Conservation (phyloP, 2,113 vertebrate genomes). For the Bos taurus region DNA sequence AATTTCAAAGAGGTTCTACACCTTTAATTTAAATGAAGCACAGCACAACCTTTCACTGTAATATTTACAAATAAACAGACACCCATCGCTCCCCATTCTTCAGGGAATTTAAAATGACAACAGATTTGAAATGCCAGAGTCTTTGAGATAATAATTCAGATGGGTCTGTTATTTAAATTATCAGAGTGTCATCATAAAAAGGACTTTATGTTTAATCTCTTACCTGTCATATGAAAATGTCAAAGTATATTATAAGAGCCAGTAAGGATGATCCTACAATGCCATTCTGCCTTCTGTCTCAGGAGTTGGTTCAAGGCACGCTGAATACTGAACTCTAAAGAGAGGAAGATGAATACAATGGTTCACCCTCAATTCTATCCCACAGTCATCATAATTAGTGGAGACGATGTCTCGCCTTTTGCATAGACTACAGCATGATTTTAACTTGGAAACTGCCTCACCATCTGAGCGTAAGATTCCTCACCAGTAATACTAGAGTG, state of each 20-base stretch:
- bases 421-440: not conserved
- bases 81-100: not conserved
- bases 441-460: not conserved
- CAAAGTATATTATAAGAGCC: not conserved
- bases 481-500: accelerated
- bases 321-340: not conserved
- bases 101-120: constrained; percentile 31
- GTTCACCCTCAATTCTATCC: not conserved
- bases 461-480: no score
- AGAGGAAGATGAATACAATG: not conserved
- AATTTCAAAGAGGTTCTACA: not conserved
- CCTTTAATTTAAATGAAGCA: not conserved
- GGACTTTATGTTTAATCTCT: constrained; percentile 3
- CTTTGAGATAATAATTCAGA: constrained; percentile 11
- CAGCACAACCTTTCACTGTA: not conserved
- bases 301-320: not conserved
- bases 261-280: not conserved
- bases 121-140: constrained; percentile 32
- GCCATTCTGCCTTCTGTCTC: not conserved
- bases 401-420: not conserved
- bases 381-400: not conserved
- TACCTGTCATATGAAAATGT: constrained; percentile 28
- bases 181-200: not conserved
- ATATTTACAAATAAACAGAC: constrained; percentile 28
- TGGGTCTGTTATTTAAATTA: not conserved